Base-by-base conservation (phyloP, 1,140 invertebrate species). In the Scaptomyza pallida region DNA sequence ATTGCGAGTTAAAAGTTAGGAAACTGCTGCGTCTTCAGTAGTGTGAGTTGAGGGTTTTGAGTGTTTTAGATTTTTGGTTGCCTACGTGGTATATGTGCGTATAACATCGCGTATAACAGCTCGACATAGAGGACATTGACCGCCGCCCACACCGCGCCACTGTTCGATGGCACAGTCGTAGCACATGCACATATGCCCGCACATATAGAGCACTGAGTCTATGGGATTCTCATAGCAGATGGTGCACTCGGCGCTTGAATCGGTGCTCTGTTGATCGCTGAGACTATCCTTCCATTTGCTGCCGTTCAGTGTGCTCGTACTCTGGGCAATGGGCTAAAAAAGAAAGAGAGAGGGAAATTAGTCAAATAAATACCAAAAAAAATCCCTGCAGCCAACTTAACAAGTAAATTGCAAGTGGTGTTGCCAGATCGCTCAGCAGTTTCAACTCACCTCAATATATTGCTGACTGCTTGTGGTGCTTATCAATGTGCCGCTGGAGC, bases 111-210 rank as follows among this genome's bases (percentile, higher is more conserved):
- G 94, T 71, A 99, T 99, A 13, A 95, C 93, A 4, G 97, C 97
- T 43, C 98, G 93, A 90, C 98, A 99, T 15, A 99, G 95, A 0
- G 98, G 98, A 92, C 98, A 99, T 75, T 97, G 96, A 1, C 96
- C 96, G 37, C 96, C 96, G 0, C 96, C 96, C 79, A 96, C 96
- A 15, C 96, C 95, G 40, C 95, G 93, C 96, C 97, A 98, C 85
- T 98, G 97, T 75, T 98, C 95, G 12, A 96, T 94, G 2, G 98
- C 98, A 92, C 98, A 99, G n/a, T 97, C 93, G 88, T 97, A 99
- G 91, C 98, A 99, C 97, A 99, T 98, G 89, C 98, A 99, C 97
- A 99, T 98, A 92, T 99, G 98, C 37, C 98, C 98, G 91, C 98
- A 99, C 93, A 96, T 97, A 90, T 99, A 99, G 15, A 99, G 93